Base-by-base conservation (phyloP, 2,888 invertebrate genomes). In the Melieria picta region DNA sequence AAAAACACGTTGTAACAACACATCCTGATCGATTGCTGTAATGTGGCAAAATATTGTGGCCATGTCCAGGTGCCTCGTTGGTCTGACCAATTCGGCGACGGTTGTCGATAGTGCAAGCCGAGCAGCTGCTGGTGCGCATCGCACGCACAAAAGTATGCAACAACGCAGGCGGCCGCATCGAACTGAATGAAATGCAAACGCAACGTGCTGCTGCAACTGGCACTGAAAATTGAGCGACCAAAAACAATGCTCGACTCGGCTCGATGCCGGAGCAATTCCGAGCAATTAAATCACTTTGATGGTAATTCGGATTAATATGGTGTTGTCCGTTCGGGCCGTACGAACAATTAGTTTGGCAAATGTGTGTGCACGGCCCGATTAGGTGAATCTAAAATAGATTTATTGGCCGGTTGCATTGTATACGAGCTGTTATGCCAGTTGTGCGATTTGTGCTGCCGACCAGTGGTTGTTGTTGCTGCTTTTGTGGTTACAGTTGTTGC, bases 251-350 rank as follows among this genome's bases (percentile, higher is more conserved):
- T 71, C 30, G 55, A 10, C 43, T 57, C 30, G 48, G 47, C 47
- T 65, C 13, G 52, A 55, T 13, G n/a, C 50, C 55, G 50, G 69
- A 74, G 74, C 79, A 85, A 85, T 86, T 86, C 86, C 86, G 83
- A 85, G 84, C 86, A 86, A 86, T 86, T 86, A 86, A 86, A 86
- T 86, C 86, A 86, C 84, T 86, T 86, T 86, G 85, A 86, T 86
- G 85, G 82, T 86, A 86, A 86, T 86, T 86, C 84, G 85, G 86
- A 86, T 86, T 86, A 86, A 86, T 86, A 84, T 85, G 82, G 83
- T 83, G 81, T 84, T 85, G 84, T 82, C 84, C 80, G 80, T 79
- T 80, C 80, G 74, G 76, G 77, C 74, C 77, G 77, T 77, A 76
- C 78, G 78, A 79, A 81, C 84, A 85, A 86, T 86, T 86, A 84